These are phyloP conservation scores for Hypomecis punctinalis DNA, from an alignment of 2,888 invertebrate species.

Conservation along the genomic window DNA sequence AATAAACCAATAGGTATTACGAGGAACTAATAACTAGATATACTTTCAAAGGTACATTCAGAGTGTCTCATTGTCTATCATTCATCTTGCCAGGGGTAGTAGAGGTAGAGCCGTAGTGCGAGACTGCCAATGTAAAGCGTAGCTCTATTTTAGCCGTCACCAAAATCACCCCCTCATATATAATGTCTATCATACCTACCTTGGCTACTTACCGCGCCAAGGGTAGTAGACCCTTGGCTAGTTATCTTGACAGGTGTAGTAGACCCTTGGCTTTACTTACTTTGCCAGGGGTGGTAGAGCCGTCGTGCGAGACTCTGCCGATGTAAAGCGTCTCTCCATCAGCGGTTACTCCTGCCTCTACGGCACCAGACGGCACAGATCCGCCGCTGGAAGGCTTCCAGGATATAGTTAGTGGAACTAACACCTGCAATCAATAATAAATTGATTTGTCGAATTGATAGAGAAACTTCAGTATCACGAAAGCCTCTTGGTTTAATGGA, in stretches of 20 bases:
- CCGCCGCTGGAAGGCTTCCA: slow-evolving; percentile 87
- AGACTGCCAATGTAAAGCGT: no score
- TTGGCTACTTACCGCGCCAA: slow-evolving; percentile 80
- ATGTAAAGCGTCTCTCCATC: slow-evolving; percentile 88
- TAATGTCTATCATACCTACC: no score
- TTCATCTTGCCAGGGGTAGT: no score
- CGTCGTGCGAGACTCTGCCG: slow-evolving; percentile 87
- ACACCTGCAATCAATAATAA: slow-evolving; percentile 66
- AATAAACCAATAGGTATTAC: no score
- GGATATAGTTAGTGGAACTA: slow-evolving; percentile 85
- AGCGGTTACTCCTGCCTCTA: slow-evolving; percentile 86
- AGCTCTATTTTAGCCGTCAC: no score
- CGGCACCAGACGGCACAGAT: slow-evolving; percentile 86
- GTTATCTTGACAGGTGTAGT: no score
- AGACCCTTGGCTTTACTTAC: slow-evolving; percentile 70
- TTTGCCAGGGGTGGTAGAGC: slow-evolving; percentile 89
- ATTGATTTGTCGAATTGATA: not conserved
- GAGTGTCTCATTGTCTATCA: no score
- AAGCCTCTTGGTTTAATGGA: no score
- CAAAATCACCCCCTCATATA: no score
- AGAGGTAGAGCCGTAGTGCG: no score
- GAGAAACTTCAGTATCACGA: not conserved
- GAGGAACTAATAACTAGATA: no score
- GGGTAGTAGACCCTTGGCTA: slow-evolving; percentile 88
- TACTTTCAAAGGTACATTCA: not conserved